A percentile compares a stretch with the other conserved stretches of the same genome.
phyloP scores from a whole-genome alignment of 2,888 invertebrate species.

The Tetrapedia diversipes region DNA sequence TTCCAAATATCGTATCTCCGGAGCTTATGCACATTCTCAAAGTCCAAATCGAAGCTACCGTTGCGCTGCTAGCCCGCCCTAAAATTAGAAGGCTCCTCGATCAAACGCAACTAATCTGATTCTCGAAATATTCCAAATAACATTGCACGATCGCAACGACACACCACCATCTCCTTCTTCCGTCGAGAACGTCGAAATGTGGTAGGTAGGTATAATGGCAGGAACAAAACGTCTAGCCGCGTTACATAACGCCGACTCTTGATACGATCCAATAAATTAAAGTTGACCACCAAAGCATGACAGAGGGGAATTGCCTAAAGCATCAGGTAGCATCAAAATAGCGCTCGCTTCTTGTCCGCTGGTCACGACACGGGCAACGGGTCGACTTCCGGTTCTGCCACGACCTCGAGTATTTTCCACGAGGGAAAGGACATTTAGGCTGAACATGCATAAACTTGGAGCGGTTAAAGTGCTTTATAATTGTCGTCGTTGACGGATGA shows the following conservation, averaged over 20 bases:
- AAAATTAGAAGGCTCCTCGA: constrained; percentile 22
- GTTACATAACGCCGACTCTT: not conserved
- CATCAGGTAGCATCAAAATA: constrained; percentile 15
- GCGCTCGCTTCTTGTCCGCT: not conserved
- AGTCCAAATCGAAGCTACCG: constrained; percentile 6
- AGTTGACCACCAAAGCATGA: not conserved
- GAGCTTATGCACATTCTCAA: not conserved
- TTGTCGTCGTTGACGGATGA: not conserved
- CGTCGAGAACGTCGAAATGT: constrained; percentile 7
- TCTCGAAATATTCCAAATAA: constrained; percentile 26
- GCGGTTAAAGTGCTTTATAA: no score
- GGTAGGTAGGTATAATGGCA: not conserved
- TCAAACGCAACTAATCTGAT: constrained; percentile 13
- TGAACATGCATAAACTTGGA: not conserved
- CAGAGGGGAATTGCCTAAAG: constrained; percentile 10
- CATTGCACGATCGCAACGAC: constrained; percentile 6
- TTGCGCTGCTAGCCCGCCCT: not conserved
- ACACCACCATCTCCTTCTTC: not conserved
- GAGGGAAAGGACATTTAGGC: not conserved
- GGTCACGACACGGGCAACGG: not conserved
- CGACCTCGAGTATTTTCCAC: not conserved
- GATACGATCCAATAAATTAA: constrained; percentile 8
- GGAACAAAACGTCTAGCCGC: not conserved
- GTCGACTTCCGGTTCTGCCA: constrained; percentile 3
- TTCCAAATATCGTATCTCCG: no score